Conservation (phyloP, 2,888 invertebrate genomes). For the Rhagium mordax region DNA sequence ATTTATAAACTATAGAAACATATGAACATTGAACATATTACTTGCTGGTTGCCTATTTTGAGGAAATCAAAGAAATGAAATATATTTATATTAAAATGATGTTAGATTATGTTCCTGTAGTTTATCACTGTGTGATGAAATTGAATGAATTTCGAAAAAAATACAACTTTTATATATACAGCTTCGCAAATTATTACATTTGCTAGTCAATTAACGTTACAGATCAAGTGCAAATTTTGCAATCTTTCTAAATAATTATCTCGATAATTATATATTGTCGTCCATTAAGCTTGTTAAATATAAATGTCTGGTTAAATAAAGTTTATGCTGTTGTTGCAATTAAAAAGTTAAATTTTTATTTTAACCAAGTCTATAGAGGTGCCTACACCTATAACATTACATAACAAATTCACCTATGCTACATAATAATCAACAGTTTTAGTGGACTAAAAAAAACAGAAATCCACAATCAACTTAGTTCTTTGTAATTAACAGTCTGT, state of each 20-base stretch:
- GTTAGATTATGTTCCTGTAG: not conserved
- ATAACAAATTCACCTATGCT: not conserved
- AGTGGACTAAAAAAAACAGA: not conserved
- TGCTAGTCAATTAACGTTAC: conserved; percentile 31
- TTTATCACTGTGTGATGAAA: not conserved
- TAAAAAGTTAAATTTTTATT: not conserved
- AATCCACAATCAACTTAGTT: too few species aligned
- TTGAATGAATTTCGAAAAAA: not conserved
- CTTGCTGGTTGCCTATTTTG: too few species aligned
- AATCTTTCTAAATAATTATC: not conserved
- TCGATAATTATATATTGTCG: not conserved
- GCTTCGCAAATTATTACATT: conserved; percentile 27
- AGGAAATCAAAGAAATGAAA: not conserved
- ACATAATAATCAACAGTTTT: not conserved
- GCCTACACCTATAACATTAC: too few species aligned
- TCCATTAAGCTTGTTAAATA: conserved; percentile 25
- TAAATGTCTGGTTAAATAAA: conserved; percentile 17
- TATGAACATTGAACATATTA: not conserved
- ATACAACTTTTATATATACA: not conserved
- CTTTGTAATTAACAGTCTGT: too few species aligned
- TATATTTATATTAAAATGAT: not conserved
- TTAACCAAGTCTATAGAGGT: not conserved
- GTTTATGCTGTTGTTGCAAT: conserved; percentile 1
- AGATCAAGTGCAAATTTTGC: conserved; percentile 19
- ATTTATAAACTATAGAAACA: not conserved